Percentiles rank a stretch among this genome's conserved stretches.
Conservation (phyloP, 1,140 invertebrate genomes). For the Platyura marginata region DNA sequence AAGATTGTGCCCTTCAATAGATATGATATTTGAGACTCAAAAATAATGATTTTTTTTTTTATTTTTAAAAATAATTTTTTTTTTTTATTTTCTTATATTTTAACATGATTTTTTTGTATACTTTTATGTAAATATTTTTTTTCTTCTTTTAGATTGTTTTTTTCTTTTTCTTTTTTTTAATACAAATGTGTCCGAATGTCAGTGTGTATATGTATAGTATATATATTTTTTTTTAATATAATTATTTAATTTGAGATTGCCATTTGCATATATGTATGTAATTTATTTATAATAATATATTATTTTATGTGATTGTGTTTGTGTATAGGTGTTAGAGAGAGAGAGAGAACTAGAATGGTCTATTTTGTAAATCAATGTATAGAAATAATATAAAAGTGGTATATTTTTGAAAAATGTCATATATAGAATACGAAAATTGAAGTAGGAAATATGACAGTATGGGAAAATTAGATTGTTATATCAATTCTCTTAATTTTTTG, state of each 20-base stretch:
- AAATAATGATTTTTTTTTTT: neutral
- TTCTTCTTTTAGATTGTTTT: too few species aligned
- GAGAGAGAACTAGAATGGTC: too few species aligned
- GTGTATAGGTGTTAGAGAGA: conserved; percentile 1
- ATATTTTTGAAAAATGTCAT: too few species aligned
- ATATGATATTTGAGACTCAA: neutral
- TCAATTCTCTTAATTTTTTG: too few species aligned
- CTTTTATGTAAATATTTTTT: neutral
- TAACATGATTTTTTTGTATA: neutral
- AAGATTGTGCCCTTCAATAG: neutral
- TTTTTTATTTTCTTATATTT: neutral
- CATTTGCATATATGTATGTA: neutral
- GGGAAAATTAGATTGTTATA: too few species aligned
- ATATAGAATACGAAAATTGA: too few species aligned
- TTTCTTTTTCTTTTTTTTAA: too few species aligned
- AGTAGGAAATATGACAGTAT: too few species aligned
- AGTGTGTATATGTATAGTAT: neutral
- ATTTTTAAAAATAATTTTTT: neutral
- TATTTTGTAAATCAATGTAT: too few species aligned
- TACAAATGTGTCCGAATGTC: too few species aligned
- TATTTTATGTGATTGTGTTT: neutral
- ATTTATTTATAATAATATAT: neutral
- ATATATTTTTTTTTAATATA: conserved; percentile 6
- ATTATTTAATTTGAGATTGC: conserved; percentile 6
- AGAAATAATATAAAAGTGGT: too few species aligned